Base-by-base conservation (phyloP, 2,888 invertebrate species). In the Physocephala rufipes region DNA sequence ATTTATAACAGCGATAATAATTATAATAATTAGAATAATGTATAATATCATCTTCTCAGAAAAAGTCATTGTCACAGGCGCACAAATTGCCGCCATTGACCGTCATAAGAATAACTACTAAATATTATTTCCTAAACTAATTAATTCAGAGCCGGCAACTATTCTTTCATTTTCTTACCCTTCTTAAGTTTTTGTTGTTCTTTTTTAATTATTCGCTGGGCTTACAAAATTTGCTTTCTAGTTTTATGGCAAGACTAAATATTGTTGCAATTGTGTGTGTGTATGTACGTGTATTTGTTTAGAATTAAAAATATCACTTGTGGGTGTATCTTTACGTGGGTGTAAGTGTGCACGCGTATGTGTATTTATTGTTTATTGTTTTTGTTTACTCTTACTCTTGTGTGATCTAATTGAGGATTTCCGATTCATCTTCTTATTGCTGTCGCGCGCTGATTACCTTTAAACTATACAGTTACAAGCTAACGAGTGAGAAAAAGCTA, bases 41-140 rank as follows among this genome's bases (percentile, higher is more conserved):
- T 7, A 7, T 36, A 7, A 4, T 36, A 36, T 36, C 36, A 36
- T 36, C 36, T 36, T 4, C 36, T 7, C 5, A 36, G 9, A 36
- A 51, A 19, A 55, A n/a, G n/a, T n/a, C n/a, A n/a, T n/a, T n/a
- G 45, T 62, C 71, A 71, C 21, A 64, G 63, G 24, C 71, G 64
- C 51, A 53, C 71, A 72, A 72, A 74, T 76, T 74, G 75, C 73
- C n/a, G n/a, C n/a, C 75, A 76, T 76, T 76, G 75, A 76, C 75
- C 75, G 73, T 68, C 74, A 74, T 55, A 28, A 53, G 19, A 21
- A 15, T 13, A 21, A n/a, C 21, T 19, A 36, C 19, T n/a, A 19
- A 4, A 55, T 16, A 16, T 58, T 3, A 58, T 4, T 12, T 15
- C 26, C 5, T 58, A 13, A 15, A 16, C 9, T 58, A 15, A 58